phyloP scores from a whole-genome alignment of 2,888 invertebrate genomes.

The Caenorhabditis sp. region DNA sequence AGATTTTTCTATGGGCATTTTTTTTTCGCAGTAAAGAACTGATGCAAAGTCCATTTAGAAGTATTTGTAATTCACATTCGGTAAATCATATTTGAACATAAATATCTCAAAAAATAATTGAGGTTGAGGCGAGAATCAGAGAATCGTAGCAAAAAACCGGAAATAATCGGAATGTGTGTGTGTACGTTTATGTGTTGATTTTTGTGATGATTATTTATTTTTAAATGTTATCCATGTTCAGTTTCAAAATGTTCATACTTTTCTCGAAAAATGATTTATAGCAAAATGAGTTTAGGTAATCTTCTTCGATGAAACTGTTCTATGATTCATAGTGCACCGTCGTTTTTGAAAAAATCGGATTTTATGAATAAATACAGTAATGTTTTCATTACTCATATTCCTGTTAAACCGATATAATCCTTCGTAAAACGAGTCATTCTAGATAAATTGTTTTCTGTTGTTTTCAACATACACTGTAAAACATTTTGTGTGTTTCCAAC shows the following conservation, averaged over 20 bases:
- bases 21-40: too few relatives aligned
- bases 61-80: too few relatives aligned
- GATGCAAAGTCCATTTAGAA: too few relatives aligned
- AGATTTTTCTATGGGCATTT: too few relatives aligned
- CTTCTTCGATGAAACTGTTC: too few relatives aligned
- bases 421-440: not conserved
- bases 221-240: not conserved
- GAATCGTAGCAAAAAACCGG: slow-evolving; percentile 26
- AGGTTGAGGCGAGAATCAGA: slow-evolving; percentile 25
- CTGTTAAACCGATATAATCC: not conserved
- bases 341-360: not conserved
- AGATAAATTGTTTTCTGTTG: too few relatives aligned
- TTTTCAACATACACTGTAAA: too few relatives aligned
- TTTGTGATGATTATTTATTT: not conserved
- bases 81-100: too few relatives aligned
- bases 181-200: slow-evolving; percentile 9
- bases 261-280: too few relatives aligned
- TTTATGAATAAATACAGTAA: not conserved
- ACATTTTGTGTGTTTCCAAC: not conserved
- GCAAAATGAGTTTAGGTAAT: too few relatives aligned
- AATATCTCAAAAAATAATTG: slow-evolving; percentile 23
- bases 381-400: not conserved
- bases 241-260: too few relatives aligned
- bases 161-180: slow-evolving; percentile 18
- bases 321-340: too few relatives aligned